Conservation (phyloP, 2,888 invertebrate genomes). For the Prenolepis imparis region DNA sequence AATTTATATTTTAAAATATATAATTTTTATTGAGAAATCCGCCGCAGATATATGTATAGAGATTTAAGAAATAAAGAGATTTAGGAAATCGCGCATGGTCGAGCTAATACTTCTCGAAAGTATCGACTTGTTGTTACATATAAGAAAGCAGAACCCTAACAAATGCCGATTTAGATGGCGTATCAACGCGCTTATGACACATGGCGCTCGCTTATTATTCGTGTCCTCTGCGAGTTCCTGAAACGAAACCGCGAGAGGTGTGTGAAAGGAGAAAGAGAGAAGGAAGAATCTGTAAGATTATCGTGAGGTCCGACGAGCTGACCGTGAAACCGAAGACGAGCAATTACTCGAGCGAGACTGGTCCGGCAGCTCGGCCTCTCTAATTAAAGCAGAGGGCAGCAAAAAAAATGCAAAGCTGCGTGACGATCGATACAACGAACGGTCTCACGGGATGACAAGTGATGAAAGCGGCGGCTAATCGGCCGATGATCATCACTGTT, state of each 20-base stretch:
- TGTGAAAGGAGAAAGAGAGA: background rate
- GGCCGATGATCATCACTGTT: conserved; percentile 2
- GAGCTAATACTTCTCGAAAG: conserved; percentile 35
- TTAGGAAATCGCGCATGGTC: conserved; percentile 4
- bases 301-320: conserved; percentile 35
- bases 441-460: conserved; percentile 30
- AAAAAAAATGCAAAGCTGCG: conserved; percentile 36
- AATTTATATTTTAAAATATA: too few relatives aligned
- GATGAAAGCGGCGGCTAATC: conserved; percentile 35
- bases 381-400: conserved; percentile 62
- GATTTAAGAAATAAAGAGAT: too few relatives aligned
- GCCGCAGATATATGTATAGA: too few relatives aligned
- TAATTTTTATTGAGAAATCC: conserved; percentile 10
- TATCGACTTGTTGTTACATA: conserved; percentile 18
- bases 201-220: conserved; percentile 57
- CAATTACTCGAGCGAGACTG: conserved; percentile 57
- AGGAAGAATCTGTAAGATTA: conserved; percentile 35
- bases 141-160: conserved; percentile 53
- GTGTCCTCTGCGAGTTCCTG: conserved; percentile 8
- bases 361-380: conserved; percentile 30
- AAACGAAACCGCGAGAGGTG: background rate
- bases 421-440: conserved; percentile 44
- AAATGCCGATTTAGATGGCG: conserved; percentile 73
- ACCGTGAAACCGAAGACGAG: conserved; percentile 66
- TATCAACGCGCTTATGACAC: conserved; percentile 63